Evolutionary conservation across 2,888 invertebrate genomes (phyloP).

Genomic region (Leucophora obtusa): DNA sequence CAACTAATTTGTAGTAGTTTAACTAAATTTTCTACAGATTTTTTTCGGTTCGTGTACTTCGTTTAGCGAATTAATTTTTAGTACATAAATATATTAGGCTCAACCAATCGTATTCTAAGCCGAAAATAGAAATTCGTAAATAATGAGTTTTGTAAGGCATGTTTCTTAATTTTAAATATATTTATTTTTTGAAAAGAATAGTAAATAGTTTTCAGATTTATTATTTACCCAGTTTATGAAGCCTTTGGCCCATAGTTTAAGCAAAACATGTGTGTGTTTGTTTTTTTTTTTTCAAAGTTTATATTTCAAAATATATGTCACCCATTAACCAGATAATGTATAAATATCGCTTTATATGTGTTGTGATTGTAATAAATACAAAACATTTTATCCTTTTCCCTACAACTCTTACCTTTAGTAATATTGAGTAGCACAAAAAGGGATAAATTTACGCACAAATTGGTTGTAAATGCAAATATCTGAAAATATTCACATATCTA

Average conservation of each 20-base stretch:
- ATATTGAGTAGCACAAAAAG: not conserved
- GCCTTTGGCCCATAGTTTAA: not conserved
- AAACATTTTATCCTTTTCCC: constrained; percentile 29
- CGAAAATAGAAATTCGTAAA: no score
- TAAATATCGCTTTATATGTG: constrained; percentile 28
- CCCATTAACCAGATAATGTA: constrained; percentile 27
- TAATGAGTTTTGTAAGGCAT: no score
- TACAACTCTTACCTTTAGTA: constrained; percentile 4
- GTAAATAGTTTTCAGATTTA: no score
- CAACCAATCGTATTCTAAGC: no score
- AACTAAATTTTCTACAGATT: no score
- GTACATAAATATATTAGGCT: no score
- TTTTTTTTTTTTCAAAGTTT: not conserved
- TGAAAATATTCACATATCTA: not conserved
- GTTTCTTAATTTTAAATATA: no score
- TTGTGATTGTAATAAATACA: not conserved
- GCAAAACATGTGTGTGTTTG: not conserved
- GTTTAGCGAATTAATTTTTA: no score
- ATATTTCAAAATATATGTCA: not conserved
- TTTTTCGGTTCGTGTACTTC: no score
- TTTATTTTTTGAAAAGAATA: no score
- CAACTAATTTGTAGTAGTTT: no score
- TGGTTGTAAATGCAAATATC: constrained; percentile 57
- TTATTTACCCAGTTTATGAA: no score
- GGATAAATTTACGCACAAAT: constrained; percentile 59